These are phyloP conservation scores for Sphecodes monilicornis DNA, from an alignment of 2,888 invertebrate species.

Conservation along the genomic window DNA sequence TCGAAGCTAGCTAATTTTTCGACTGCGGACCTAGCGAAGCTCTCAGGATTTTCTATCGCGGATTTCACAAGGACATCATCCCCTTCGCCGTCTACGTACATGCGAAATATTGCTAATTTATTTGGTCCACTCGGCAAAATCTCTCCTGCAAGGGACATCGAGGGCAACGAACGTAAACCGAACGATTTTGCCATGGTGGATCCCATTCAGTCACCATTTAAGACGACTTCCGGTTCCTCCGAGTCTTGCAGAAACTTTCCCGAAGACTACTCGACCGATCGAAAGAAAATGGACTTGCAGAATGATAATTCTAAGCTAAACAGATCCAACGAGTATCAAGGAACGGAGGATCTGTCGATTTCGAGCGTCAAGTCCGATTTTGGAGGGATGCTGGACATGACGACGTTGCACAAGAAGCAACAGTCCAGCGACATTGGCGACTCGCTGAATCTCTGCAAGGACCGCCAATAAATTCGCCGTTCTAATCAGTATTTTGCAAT, in stretches of 20 bases:
- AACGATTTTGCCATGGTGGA: slow-evolving; percentile 74
- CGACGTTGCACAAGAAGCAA: slow-evolving; percentile 75
- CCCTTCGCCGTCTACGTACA: slow-evolving; percentile 79
- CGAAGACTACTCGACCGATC: slow-evolving; percentile 74
- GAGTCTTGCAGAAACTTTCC: slow-evolving; percentile 70
- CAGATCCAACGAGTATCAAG: slow-evolving; percentile 70
- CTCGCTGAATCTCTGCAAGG: slow-evolving; percentile 81
- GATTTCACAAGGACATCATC: slow-evolving; percentile 80
- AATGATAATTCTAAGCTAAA: slow-evolving; percentile 62
- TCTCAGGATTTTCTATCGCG: slow-evolving; percentile 81
- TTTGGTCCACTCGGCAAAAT: slow-evolving; percentile 80
- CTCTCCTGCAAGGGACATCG: slow-evolving; percentile 74
- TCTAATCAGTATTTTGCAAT: slow-evolving; percentile 52
- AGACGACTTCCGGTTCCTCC: slow-evolving; percentile 64
- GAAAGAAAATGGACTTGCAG: slow-evolving; percentile 70
- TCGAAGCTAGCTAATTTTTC: slow-evolving; percentile 81
- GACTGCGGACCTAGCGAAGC: slow-evolving; percentile 80
- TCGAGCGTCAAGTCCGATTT: slow-evolving; percentile 75
- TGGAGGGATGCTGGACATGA: slow-evolving; percentile 80
- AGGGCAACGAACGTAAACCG: slow-evolving; percentile 72
- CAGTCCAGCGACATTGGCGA: slow-evolving; percentile 76
- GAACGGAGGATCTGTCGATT: slow-evolving; percentile 79
- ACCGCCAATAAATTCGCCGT: slow-evolving; percentile 71
- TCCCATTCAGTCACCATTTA: slow-evolving; percentile 70
- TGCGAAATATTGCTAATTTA: slow-evolving; percentile 81